Evolutionary conservation across 92 coral and sea anemone genomes (phyloP).

Genomic region (Heteractis magnifica): DNA sequence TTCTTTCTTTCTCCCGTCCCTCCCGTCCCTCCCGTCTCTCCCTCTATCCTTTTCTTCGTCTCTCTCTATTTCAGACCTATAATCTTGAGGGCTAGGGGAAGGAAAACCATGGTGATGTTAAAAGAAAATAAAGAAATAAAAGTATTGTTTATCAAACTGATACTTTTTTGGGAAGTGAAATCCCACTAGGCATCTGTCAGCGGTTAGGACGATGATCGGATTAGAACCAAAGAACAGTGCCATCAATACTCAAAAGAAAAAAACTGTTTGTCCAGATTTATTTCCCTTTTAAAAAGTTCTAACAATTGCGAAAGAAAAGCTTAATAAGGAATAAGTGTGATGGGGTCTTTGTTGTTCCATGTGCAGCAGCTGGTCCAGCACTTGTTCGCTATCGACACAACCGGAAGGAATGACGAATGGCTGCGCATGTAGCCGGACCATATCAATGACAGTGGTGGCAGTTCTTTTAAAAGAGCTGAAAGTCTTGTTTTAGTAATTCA

Average conservation of each 20-base stretch:
- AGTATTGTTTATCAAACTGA: not conserved
- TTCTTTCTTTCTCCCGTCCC: too few species aligned
- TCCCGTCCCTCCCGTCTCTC: too few species aligned
- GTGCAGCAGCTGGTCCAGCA: conserved; percentile 26
- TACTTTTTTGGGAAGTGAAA: not conserved
- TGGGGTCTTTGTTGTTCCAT: conserved; percentile 17
- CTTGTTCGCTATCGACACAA: conserved; percentile 9
- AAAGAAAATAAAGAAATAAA: not conserved
- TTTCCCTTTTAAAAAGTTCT: conserved; percentile 30
- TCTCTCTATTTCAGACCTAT: too few species aligned
- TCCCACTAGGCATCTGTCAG: conserved; percentile 1
- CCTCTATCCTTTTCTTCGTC: too few species aligned
- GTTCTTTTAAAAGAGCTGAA: not conserved
- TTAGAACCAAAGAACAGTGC: conserved; percentile 16
- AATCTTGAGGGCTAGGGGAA: not conserved
- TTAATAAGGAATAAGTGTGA: conserved; percentile 32
- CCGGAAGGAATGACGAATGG: conserved; percentile 16
- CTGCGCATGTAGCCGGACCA: not conserved
- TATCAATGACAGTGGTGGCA: not conserved
- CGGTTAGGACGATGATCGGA: conserved; percentile 10
- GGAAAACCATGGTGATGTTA: not conserved
- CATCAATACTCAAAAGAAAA: conserved; percentile 19
- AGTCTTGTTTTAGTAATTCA: not conserved
- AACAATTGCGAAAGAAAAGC: conserved; percentile 27
- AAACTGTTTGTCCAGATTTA: conserved; percentile 21